Evolutionary conservation across 2,113 vertebrate genomes (phyloP).

Genomic region (Gymnobelideus leadbeateri): DNA sequence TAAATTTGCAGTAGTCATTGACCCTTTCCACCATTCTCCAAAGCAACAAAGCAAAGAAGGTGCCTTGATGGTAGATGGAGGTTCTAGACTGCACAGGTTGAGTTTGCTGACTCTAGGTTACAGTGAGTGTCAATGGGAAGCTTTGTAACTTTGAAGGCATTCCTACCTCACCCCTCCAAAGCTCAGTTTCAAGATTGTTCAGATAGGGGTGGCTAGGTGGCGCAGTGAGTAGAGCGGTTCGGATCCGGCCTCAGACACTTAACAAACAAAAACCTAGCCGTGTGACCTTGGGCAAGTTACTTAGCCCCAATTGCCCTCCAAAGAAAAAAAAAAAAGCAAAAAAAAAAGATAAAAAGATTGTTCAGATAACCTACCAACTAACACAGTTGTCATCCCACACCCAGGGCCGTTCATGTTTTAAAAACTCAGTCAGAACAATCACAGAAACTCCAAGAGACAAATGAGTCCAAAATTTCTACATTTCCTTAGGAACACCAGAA

Average conservation of each 20-base stretch:
- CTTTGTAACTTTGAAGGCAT: not conserved
- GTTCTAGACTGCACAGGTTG: not conserved
- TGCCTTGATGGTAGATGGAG: not conserved
- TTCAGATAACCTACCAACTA: not conserved
- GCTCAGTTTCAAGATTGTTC: not conserved
- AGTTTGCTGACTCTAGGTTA: not conserved
- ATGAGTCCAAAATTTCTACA: not conserved
- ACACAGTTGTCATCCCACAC: not conserved
- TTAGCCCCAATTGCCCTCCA: too few relatives aligned
- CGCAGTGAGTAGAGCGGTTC: too few relatives aligned
- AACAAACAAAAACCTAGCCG: too few relatives aligned
- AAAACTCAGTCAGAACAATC: not conserved
- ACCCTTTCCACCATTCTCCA: not conserved
- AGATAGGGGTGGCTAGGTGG: too few relatives aligned
- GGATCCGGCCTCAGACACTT: too few relatives aligned
- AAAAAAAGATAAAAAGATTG: too few relatives aligned
- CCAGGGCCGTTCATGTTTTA: not conserved
- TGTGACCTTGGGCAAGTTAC: too few relatives aligned
- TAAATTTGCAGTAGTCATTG: not conserved
- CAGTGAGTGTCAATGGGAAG: not conserved
- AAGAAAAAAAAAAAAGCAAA: too few relatives aligned
- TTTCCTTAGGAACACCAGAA: not conserved
- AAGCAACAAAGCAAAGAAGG: not conserved
- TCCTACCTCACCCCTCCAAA: too few relatives aligned
- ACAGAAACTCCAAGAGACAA: not conserved